Base-by-base conservation (phyloP, 2,888 invertebrate genomes). In the Drosophila anomalipes region DNA sequence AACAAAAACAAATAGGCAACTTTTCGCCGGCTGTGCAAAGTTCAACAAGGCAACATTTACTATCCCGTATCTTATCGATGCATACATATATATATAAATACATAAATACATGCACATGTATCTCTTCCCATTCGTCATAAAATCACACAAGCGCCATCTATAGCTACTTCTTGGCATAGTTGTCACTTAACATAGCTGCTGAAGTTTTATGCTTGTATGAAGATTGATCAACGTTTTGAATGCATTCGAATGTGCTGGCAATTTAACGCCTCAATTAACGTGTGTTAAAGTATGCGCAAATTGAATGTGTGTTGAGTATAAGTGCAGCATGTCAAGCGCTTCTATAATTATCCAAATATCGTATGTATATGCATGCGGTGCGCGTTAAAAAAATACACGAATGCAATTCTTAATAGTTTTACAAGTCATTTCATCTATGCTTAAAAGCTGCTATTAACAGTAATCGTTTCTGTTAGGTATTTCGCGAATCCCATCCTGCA, bases 321-420 rank as follows among this genome's bases (percentile, higher is more conserved):
- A 64, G 71, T 78, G 79, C 52, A 78, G 61, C 47, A 65, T 47
- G 78, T 61, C 78, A 71, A 57, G 37, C 62, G 51, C 35, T 61
- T 10, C 16, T 72, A 62, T 30, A 58, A 64, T 53, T 57, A 79
- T 74, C 49, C 53, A 58, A 64, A 77, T 74, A 26, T 44, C 12
- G 9, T n/a, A 28, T 22, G 4, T 22, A 22, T 16, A 47, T 47
- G 22, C 7, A 22, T 22, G 22, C 14, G 26, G 16, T n/a, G 33
- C 16, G 22, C 16, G 3, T 22, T 53, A 16, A 2, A 37, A 19
- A 19, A 26, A 26, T 19, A 26, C 10, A 26, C 10, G 10, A 35
- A 19, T 35, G 12, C 26, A 37, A 28, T 56, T 4, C 26, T 37
- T 19, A 37, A 56, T 26, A 19, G 26, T 56, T 56, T 54, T 7